Percentiles rank a stretch among this genome's conserved stretches.
These are phyloP conservation scores for Scopus umbretta DNA, from an alignment of 2,113 vertebrate species.

Conservation along the genomic window DNA sequence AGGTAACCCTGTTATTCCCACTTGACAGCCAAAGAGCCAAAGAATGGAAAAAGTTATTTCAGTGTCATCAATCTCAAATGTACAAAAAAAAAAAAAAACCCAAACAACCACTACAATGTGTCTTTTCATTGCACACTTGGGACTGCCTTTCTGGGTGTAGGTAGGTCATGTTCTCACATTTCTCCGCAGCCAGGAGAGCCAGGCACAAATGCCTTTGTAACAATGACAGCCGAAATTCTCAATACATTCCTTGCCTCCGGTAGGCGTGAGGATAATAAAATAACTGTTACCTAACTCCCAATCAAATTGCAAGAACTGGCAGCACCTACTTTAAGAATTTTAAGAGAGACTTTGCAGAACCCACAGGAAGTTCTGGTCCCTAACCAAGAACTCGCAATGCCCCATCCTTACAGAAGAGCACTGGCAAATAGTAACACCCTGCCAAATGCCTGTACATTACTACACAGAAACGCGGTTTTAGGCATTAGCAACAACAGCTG, in stretches of 20 bases:
- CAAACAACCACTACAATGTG: accelerated
- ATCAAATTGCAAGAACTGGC: not conserved
- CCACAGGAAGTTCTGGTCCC: not conserved
- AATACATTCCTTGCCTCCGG: not conserved
- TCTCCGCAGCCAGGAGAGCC: not conserved
- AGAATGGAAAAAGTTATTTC: not conserved
- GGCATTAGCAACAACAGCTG: not conserved
- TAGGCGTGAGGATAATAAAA: not conserved
- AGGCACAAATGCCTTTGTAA: not conserved
- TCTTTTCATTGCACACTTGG: not conserved
- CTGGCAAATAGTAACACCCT: not conserved
- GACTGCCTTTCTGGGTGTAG: not conserved
- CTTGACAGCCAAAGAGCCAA: not conserved
- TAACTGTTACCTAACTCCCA: not conserved
- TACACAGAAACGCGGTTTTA: not conserved
- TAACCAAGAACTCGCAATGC: not conserved
- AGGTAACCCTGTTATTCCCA: not conserved
- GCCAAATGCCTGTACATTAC: not conserved
- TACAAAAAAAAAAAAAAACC: not conserved
- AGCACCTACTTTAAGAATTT: not conserved
- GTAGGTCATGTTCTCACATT: not conserved
- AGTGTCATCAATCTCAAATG: not conserved
- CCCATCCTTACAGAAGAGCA: not conserved
- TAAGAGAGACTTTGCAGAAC: not conserved
- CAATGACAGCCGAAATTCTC: not conserved